Base-by-base conservation (phyloP, 2,888 invertebrate genomes). In the Mesochorus sp. region DNA sequence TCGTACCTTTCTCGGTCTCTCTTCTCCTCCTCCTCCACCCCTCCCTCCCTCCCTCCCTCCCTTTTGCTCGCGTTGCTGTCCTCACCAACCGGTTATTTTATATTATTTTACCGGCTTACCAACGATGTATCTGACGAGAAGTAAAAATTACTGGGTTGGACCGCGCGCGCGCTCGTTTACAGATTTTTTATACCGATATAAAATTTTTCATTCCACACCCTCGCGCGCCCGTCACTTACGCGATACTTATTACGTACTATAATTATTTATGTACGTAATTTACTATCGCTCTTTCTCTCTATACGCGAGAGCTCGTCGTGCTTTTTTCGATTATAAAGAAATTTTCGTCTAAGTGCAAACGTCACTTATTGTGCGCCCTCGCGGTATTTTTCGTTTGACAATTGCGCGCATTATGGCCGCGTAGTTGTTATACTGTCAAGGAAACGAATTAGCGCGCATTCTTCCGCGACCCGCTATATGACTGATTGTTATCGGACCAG, bases 1-100 rank as follows among this genome's bases (percentile, higher is more conserved):
- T 44, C n/a, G n/a, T n/a, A n/a, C n/a, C n/a, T n/a, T n/a, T n/a
- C n/a, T n/a, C n/a, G n/a, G n/a, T n/a, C n/a, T n/a, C n/a, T n/a
- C n/a, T n/a, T n/a, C n/a, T n/a, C n/a, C n/a, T n/a, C n/a, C n/a
- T n/a, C n/a, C n/a, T n/a, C n/a, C n/a, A n/a, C n/a, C n/a, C n/a
- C n/a, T 47, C 47, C 19, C 19, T 21, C 19, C 19, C 14, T 47
- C 21, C 6, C 31, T 31, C 31, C 6, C 47, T 47, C n/a, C 57
- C 57, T 68, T 44, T 47, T 34, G 55, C 19, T 57, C 34, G 57
- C 44, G 44, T 26, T 37, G 3, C n/a, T 39, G 19, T 51, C 12
- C 26, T 6, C 24, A 31, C 37, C 24, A 70, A 70, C 70, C 70
- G 70, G 70, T 70, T 49, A 49, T 57, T 34, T 68, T 37, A 19